Base-by-base conservation (phyloP, 2,888 invertebrate species). In the Cheilosia urbana region DNA sequence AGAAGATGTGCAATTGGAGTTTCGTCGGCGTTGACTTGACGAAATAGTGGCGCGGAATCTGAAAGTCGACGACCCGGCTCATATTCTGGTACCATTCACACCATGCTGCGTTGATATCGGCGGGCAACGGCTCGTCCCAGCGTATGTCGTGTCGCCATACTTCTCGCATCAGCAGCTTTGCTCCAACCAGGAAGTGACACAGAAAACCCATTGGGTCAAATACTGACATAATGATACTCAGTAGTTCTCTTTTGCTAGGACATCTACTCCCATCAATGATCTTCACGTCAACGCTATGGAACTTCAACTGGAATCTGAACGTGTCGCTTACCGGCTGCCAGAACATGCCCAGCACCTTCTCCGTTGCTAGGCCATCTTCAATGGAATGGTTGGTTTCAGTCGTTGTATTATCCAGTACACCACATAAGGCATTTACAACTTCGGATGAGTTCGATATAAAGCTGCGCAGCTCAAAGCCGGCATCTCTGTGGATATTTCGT, bases 311-410 rank as follows among this genome's bases (percentile, higher is more conserved):
- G 63, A 34, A 81, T 1, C 15, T 58, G 7, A 89, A 83, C 15
- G 27, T 62, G 58, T 88, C 88, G 1, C 34, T 37, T 2, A 17
- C 1, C 2, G 79, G 34, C 17, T 87, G 63, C 89, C 88, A 88
- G 21, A 27, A 68, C 30, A 89, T 58, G 0, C 88, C 89, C 15
- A 89, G 60, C 1, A 87, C 66, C 27, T 79, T 76, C 17, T 87
- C 73, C 11, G 49, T 27, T 42, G 7, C 45, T 15, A 11, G 13
- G 4, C 13, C 24, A 40, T 21, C 19, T 24, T 24, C 24, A 24
- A 24, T 24, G 4, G 15, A 34, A 5, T 5, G 24, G 24, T 24
- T 24, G 24, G 24, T 24, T 24, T 24, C 24, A 24, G 5, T 5
- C 24, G 24, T 5, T 24, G 24, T 24, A 24, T 24, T 24, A 4